phyloP scores from a whole-genome alignment of 2,888 invertebrate genomes.

The Macaria notata region DNA sequence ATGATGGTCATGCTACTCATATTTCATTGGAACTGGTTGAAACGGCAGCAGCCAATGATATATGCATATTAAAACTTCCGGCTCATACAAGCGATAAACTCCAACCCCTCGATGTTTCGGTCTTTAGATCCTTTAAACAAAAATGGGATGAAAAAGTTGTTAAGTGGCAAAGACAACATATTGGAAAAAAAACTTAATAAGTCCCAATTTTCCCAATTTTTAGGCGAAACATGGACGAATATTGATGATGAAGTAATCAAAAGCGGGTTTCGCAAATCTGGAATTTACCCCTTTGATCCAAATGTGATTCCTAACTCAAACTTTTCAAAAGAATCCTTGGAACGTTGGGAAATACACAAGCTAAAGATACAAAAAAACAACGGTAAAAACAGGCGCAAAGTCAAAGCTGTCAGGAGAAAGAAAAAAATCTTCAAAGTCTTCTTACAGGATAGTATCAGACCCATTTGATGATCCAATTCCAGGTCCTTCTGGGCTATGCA shows the following conservation, averaged over 20 bases:
- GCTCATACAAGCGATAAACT: constrained; percentile 22
- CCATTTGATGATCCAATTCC: too few species aligned
- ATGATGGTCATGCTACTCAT: constrained; percentile 40
- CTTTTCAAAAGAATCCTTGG: constrained; percentile 23
- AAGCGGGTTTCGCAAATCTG: constrained; percentile 21
- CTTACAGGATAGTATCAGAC: too few species aligned
- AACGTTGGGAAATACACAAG: constrained; percentile 23
- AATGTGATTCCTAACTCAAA: constrained; percentile 19
- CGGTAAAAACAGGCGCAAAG: too few species aligned
- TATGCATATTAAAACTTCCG: constrained; percentile 27
- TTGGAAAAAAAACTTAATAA: too few species aligned
- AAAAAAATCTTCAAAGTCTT: too few species aligned
- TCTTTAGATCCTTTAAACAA: constrained; percentile 24
- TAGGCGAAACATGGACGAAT: constrained; percentile 19
- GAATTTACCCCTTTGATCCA: constrained; percentile 22
- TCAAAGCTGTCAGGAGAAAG: too few species aligned
- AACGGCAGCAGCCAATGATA: constrained; percentile 14
- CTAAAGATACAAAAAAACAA: constrained; percentile 9
- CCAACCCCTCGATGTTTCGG: constrained; percentile 26
- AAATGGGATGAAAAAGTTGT: constrained; percentile 12
- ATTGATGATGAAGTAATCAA: constrained; percentile 19
- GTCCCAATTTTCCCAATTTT: constrained; percentile 19
- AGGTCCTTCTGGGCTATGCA: too few species aligned
- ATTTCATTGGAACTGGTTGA: constrained; percentile 15
- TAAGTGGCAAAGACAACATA: constrained; percentile 8